Evolutionary conservation across 1,140 invertebrate genomes (phyloP).

Genomic region (Octopus sinensis): DNA sequence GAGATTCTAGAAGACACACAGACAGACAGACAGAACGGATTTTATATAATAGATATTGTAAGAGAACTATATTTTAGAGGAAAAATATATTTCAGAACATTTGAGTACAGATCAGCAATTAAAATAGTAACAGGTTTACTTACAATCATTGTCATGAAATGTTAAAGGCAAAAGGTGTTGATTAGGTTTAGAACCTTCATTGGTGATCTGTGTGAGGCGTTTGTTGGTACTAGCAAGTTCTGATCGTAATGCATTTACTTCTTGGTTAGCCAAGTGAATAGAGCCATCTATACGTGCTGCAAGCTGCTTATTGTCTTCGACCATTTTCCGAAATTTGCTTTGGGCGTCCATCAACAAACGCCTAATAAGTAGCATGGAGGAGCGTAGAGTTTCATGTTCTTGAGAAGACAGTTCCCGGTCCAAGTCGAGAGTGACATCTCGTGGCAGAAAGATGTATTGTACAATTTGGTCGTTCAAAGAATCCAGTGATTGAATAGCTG

Average conservation of each 20-base stretch:
- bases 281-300: conserved; percentile 66
- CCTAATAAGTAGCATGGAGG: conserved; percentile 58
- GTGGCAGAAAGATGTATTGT: conserved; percentile 51
- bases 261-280: conserved; percentile 64
- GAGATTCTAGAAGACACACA: no score
- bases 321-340: conserved; percentile 70
- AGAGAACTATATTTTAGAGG: no score
- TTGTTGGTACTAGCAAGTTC: conserved; percentile 62
- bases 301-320: conserved; percentile 69
- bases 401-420: conserved; percentile 38
- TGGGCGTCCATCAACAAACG: conserved; percentile 58
- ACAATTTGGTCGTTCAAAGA: conserved; percentile 59
- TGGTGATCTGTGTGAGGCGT: conserved; percentile 48
- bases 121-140: neutral
- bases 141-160: conserved; percentile 1
- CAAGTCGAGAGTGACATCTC: conserved; percentile 26
- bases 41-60: no score
- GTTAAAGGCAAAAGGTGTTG: neutral
- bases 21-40: no score
- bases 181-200: conserved; percentile 22
- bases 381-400: conserved; percentile 52
- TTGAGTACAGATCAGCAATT: neutral
- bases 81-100: neutral
- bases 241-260: conserved; percentile 61
- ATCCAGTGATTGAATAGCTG: conserved; percentile 48